phyloP scores from a whole-genome alignment of 1,140 invertebrate genomes.

The Wiebesia pumilae region DNA sequence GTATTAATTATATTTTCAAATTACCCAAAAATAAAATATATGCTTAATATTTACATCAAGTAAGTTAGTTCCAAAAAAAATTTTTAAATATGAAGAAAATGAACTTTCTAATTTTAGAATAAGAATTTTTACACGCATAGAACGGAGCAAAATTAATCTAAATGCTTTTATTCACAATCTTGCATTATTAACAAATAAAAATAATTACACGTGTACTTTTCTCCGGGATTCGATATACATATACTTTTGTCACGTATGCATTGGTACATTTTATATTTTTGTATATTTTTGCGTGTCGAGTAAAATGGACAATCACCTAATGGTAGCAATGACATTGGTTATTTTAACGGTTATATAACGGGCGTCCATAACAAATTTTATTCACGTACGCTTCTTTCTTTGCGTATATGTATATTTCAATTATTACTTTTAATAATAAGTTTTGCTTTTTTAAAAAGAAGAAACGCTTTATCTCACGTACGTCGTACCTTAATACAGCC shows the following conservation, averaged over 20 bases:
- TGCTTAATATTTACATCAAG: neutral
- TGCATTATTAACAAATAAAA: neutral
- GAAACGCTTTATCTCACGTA: constrained; percentile 20
- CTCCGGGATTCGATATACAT: neutral
- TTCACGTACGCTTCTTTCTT: neutral
- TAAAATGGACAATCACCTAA: constrained; percentile 36
- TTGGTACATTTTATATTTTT: neutral
- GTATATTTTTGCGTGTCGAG: constrained; percentile 16
- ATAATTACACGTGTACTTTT: constrained; percentile 9
- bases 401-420: constrained; percentile 14
- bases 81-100: too few species aligned
- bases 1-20: neutral
- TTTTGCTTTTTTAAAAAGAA: constrained; percentile 21
- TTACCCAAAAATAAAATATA: neutral
- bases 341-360: too few species aligned
- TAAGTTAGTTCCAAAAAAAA: too few species aligned
- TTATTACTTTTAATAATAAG: constrained; percentile 36
- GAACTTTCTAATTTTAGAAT: neutral
- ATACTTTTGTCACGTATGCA: neutral
- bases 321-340: too few species aligned
- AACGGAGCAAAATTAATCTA: neutral
- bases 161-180: neutral
- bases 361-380: constrained; percentile 40
- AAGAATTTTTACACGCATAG: neutral
- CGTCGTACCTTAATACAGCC: constrained; percentile 44